These are phyloP conservation scores for Peromyscus polionotus DNA, from an alignment of 2,113 vertebrate genomes.

Conservation along the genomic window DNA sequence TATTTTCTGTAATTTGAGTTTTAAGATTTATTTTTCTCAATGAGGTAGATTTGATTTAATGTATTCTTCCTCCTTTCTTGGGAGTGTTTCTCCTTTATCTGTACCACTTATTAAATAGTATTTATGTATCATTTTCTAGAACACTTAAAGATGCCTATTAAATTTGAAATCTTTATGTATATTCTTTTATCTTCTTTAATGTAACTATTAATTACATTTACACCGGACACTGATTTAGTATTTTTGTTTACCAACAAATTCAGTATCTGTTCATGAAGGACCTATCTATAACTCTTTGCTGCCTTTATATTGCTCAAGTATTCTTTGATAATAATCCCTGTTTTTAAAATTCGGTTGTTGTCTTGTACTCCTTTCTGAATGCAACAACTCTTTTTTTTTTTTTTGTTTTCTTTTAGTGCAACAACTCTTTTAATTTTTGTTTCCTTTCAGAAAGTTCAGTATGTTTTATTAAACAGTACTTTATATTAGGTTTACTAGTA, in stretches of 20 bases:
- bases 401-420: too few relatives aligned
- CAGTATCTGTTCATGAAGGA: not conserved
- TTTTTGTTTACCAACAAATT: not conserved
- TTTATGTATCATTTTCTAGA: not conserved
- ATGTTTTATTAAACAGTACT: not conserved
- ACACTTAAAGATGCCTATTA: not conserved
- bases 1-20: slow-evolving; percentile 26
- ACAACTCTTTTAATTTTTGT: not conserved
- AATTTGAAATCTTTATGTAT: not conserved
- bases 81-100: not conserved
- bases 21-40: slow-evolving; percentile 11
- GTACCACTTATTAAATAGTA: not conserved
- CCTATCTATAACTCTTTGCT: not conserved
- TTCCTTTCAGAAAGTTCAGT: not conserved
- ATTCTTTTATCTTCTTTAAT: not conserved
- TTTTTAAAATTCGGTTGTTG: not conserved
- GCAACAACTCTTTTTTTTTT: not conserved
- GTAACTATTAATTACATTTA: not conserved
- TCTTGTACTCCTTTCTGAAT: not conserved
- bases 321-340: not conserved
- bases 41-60: not conserved
- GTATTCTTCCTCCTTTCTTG: not conserved
- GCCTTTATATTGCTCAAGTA: not conserved
- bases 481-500: not conserved
- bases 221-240: not conserved